phyloP scores from a whole-genome alignment of 2,113 vertebrate species.

The Condylura cristata region DNA sequence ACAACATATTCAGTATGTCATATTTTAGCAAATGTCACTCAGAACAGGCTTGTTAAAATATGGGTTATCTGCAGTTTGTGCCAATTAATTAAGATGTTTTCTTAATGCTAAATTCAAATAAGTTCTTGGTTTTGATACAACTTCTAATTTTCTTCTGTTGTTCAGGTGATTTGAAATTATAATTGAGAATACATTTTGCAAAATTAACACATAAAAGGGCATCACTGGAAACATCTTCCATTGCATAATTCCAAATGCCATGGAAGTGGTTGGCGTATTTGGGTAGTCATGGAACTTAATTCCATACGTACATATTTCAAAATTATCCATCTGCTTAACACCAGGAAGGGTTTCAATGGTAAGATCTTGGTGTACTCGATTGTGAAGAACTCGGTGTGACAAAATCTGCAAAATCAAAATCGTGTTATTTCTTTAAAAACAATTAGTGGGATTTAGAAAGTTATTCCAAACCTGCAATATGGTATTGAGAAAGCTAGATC shows the following conservation, averaged over 20 bases:
- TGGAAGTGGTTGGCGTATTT: conserved; percentile 42
- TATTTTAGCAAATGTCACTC: conserved; percentile 57
- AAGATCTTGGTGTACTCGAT: conserved; percentile 68
- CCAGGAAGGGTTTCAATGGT: conserved; percentile 50
- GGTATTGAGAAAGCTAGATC: conserved; percentile 39
- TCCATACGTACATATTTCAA: conserved; percentile 60
- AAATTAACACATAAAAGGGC: conserved; percentile 78
- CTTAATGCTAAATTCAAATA: conserved; percentile 68
- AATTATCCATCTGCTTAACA: conserved; percentile 71
- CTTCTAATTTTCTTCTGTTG: conserved; percentile 65
- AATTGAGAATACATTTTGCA: conserved; percentile 68
- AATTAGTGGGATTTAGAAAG: conserved; percentile 60
- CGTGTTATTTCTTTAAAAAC: conserved; percentile 61
- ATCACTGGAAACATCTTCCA: conserved; percentile 53
- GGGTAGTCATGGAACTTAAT: conserved; percentile 59
- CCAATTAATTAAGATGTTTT: conserved; percentile 62
- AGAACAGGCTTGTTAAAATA: conserved; percentile 42
- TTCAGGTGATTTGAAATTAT: conserved; percentile 80
- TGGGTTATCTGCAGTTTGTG: conserved; percentile 46
- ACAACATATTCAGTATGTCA: conserved; percentile 43
- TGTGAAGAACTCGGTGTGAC: conserved; percentile 53
- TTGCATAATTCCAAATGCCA: conserved; percentile 66
- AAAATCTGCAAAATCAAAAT: conserved; percentile 57
- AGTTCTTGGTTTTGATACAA: conserved; percentile 52
- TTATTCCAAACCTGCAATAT: conserved; percentile 59